These are phyloP conservation scores for Pterophyllum scalare DNA, from an alignment of 2,113 vertebrate genomes.

Conservation along the genomic window DNA sequence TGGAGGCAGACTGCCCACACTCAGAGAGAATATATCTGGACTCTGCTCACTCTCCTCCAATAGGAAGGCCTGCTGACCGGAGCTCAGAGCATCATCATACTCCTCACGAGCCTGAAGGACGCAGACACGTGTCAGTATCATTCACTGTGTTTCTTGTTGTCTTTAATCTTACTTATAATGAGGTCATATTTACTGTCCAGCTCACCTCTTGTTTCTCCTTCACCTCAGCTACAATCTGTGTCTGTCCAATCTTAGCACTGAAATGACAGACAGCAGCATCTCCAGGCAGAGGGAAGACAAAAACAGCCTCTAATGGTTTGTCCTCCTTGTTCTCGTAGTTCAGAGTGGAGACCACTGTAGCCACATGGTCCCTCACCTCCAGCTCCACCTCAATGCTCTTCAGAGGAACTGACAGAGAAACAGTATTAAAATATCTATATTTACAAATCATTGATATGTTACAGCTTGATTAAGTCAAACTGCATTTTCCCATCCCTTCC, in stretches of 20 bases:
- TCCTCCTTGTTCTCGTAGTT: background rate
- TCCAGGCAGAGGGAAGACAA: background rate
- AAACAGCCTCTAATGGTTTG: background rate
- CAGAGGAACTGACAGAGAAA: constrained; percentile 79
- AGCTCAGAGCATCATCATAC: background rate
- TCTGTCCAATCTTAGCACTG: background rate
- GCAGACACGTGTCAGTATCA: background rate
- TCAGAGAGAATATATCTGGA: background rate
- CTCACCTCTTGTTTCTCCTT: background rate
- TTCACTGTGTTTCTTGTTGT: background rate
- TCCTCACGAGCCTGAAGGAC: background rate
- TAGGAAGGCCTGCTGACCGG: background rate
- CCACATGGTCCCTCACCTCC: constrained; percentile 83
- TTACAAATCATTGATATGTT: background rate
- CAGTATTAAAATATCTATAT: background rate
- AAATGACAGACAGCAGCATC: background rate
- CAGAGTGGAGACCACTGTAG: constrained; percentile 48
- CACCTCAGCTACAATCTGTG: background rate
- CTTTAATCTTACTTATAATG: background rate
- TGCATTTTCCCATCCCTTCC: too few relatives aligned
- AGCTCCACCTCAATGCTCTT: constrained; percentile 82
- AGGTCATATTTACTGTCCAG: background rate
- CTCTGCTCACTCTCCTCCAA: background rate
- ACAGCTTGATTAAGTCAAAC: too few relatives aligned
- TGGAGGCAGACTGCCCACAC: too few relatives aligned